Percentiles rank a stretch among this genome's conserved stretches.
Evolutionary conservation across 2,888 invertebrate species (phyloP).

Genomic region (Cybosia mesomella): DNA sequence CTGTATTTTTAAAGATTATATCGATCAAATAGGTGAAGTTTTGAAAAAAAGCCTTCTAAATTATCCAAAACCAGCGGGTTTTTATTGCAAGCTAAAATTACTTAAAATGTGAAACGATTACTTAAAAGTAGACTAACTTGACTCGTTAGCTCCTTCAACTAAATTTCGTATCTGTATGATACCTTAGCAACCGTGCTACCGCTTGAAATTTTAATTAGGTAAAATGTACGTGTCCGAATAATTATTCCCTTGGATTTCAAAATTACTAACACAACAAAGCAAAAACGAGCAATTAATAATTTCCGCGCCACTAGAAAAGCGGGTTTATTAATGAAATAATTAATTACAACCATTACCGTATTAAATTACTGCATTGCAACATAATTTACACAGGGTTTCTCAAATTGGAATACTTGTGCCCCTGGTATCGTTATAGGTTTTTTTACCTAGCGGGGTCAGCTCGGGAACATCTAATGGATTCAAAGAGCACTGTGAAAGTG

Average conservation of each 20-base stretch:
- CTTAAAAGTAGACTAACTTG: too few species aligned
- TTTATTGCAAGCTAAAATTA: neutral
- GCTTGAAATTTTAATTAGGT: neutral
- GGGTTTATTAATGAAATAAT: constrained; percentile 3
- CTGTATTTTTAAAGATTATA: too few species aligned
- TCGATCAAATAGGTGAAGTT: too few species aligned
- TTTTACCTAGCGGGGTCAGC: neutral
- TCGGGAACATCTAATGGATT: too few species aligned
- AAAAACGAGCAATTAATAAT: neutral
- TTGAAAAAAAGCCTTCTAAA: too few species aligned
- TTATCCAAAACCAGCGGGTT: neutral
- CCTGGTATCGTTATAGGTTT: too few species aligned
- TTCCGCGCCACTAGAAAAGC: neutral
- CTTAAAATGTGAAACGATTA: too few species aligned
- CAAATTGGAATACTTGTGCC: neutral
- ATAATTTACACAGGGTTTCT: neutral
- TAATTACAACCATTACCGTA: constrained; percentile 3
- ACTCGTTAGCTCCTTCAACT: neutral
- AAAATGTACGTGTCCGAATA: neutral
- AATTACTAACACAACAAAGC: neutral
- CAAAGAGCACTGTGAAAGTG: too few species aligned
- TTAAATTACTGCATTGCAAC: neutral
- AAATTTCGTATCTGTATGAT: neutral
- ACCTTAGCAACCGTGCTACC: neutral
- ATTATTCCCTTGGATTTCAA: neutral